Evolutionary conservation across 1,140 invertebrate species (phyloP), one percentile per base, ranked within the genome.

Genomic region (Stegodyphus mimosarum): DNA sequence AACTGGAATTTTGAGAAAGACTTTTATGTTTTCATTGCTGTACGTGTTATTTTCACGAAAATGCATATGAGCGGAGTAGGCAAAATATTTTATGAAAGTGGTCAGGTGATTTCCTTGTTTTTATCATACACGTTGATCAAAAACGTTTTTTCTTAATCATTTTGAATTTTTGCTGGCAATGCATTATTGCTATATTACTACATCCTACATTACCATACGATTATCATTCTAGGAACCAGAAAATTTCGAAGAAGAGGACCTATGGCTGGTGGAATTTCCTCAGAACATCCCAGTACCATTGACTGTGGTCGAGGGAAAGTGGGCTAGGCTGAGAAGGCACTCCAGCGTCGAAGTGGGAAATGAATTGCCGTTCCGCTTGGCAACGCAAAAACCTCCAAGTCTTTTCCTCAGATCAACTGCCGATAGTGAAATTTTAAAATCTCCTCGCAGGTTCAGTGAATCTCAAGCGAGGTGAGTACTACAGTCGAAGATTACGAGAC

Each of bases 171-270:
- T 33, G 33, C 3, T 33, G 33, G 3, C 33, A 33, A 33, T 33
- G 3, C 3, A 33, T 33, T 33, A 33, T 33, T 33, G 33, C 3
- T 33, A 33, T 3, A 33, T 33, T 33, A 3, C 33, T 33, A 33
- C 3, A 33, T 33, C 1, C 3, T 1, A 33, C 1, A 33, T 33
- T 33, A 33, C 33, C 33, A 33, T 33, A 33, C 3, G 33, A 33
- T 33, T 33, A 33, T 67, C 15, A n/a, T 15, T 18, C 13, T 63
- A 83, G 72, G 60, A 52, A n/a, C 6, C 63, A 4, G 73, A 83
- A 18, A 63, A 84, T 67, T 84, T 84, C 76, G 81, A 84, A 84
- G 81, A 84, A 71, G 73, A 84, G 76, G 81, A 84, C 18, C 55
- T 84, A 66, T 84, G 81, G 81, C 64, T 84, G 49, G 81, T 84